Percentiles rank a stretch among this genome's conserved stretches.
phyloP scores from a whole-genome alignment of 2,113 vertebrate genomes.

The Tachysurus vachellii region DNA sequence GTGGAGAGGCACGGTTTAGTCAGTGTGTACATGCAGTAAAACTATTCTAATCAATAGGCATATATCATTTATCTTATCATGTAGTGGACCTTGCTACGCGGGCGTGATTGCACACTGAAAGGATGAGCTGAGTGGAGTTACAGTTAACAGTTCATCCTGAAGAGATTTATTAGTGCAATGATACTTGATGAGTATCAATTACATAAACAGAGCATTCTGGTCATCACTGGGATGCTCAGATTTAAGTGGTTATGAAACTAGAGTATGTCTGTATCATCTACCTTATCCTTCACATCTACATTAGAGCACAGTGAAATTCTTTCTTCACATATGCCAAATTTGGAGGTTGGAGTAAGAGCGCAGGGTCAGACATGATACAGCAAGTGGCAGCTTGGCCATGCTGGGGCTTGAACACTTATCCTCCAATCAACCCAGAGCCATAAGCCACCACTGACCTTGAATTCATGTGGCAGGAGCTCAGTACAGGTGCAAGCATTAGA shows the following conservation, averaged over 20 bases:
- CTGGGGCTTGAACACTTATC: too few relatives aligned
- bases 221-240: not conserved
- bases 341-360: too few relatives aligned
- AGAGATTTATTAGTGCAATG: not conserved
- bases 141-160: conserved; percentile 11
- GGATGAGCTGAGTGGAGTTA: not conserved
- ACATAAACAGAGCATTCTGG: too few relatives aligned
- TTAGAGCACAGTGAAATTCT: too few relatives aligned
- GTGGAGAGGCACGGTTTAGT: conserved; percentile 9
- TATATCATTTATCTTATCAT: conserved; percentile 32
- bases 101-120: not conserved
- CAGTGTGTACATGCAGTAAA: conserved; percentile 10
- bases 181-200: not conserved
- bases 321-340: too few relatives aligned
- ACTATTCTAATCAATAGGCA: not conserved
- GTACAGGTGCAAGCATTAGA: too few relatives aligned
- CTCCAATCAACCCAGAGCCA: too few relatives aligned
- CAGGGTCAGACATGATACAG: too few relatives aligned
- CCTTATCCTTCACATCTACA: too few relatives aligned
- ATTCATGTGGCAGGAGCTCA: too few relatives aligned
- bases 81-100: not conserved
- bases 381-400: too few relatives aligned
- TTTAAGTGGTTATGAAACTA: not conserved
- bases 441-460: too few relatives aligned
- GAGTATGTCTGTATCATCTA: not conserved